phyloP scores from a whole-genome alignment of 2,797 vertebrate genomes.

The Gymnopithys bicolor region DNA sequence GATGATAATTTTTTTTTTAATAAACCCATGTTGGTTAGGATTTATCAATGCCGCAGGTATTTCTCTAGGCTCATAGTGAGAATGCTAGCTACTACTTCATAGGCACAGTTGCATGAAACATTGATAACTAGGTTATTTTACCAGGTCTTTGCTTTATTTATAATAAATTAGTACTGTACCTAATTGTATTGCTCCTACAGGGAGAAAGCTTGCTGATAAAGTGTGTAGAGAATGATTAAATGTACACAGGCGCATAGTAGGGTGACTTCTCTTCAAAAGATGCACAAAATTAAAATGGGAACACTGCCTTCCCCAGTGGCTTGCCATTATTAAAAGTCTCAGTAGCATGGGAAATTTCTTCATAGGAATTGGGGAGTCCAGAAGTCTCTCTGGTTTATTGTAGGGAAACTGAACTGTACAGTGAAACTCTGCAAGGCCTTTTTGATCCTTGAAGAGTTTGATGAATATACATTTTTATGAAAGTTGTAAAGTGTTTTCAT shows the following conservation, averaged over 20 bases:
- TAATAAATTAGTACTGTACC: conserved; percentile 73
- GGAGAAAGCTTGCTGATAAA: conserved; percentile 70
- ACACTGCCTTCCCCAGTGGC: conserved; percentile 63
- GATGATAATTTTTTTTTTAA: conserved; percentile 35
- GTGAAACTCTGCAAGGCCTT: conserved; percentile 77
- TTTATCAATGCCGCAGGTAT: conserved; percentile 54
- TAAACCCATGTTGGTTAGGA: conserved; percentile 17
- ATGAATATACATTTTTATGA: conserved; percentile 76
- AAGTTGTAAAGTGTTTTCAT: conserved; percentile 75
- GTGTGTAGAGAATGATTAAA: conserved; percentile 69
- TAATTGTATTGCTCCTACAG: conserved; percentile 74
- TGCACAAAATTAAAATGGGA: conserved; percentile 77
- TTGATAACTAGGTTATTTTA: conserved; percentile 70
- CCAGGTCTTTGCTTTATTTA: conserved; percentile 70
- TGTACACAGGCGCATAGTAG: conserved; percentile 56
- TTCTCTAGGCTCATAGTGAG: conserved; percentile 50
- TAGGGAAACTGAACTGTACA: conserved; percentile 73
- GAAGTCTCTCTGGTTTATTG: conserved; percentile 69
- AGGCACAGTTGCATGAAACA: conserved; percentile 57
- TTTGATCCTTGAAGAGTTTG: conserved; percentile 79
- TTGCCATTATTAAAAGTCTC: conserved; percentile 78
- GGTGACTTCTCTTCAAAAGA: conserved; percentile 72
- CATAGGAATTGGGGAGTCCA: conserved; percentile 66
- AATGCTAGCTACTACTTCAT: conserved; percentile 55
- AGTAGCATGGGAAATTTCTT: conserved; percentile 76